Evolutionary conservation across 2,797 vertebrate genomes (phyloP), one percentile per base, ranked within the genome.

Genomic region (Gila robusta): DNA sequence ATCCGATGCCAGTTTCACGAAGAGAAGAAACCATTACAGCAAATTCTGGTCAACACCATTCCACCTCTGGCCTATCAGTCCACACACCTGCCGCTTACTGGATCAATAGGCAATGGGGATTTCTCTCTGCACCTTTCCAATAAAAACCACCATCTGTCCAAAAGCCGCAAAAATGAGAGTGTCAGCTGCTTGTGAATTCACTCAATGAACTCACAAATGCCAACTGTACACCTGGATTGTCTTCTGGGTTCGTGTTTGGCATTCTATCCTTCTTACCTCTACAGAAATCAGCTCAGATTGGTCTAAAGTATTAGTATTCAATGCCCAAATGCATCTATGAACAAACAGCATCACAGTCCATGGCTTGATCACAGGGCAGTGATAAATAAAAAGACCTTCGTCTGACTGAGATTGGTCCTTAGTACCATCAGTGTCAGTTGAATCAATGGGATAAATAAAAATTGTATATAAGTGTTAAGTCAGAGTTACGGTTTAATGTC

Each of bases 1-100:
- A 96, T 97, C 82, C 96, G 93, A 76, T 97, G 96, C 84, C 96
- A 96, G 87, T 96, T 96, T 85, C 77, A 5, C 81, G 94, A 92
- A 79, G 93, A 92, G 77, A 94, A 91, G 83, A 90, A 89, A 73
- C 87, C 87, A 5, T 49, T 90, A 6, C 83, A 86, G 59, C 56
- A 89, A 41, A 89, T 90, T 73, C 73, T 90, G 72, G 87, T 90
- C 64, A 90, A 90, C 83, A 90, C 89, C 10, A 88, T 90, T 56
- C 89, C 87, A 78, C 89, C 89, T 0, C 37, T 90, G 54, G 87
- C 59, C 8, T 89, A 89, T 80, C 83, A 89, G 62, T 89, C 89
- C 49, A 87, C 81, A 78, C 88, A 89, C 70, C 32, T 89, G 56
- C 85, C 82, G 6, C 79, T 88, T 17, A 47, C 86, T 39, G 88